Conservation (phyloP, 2,797 vertebrate species). For the Typhlichthys eigenmanni region DNA sequence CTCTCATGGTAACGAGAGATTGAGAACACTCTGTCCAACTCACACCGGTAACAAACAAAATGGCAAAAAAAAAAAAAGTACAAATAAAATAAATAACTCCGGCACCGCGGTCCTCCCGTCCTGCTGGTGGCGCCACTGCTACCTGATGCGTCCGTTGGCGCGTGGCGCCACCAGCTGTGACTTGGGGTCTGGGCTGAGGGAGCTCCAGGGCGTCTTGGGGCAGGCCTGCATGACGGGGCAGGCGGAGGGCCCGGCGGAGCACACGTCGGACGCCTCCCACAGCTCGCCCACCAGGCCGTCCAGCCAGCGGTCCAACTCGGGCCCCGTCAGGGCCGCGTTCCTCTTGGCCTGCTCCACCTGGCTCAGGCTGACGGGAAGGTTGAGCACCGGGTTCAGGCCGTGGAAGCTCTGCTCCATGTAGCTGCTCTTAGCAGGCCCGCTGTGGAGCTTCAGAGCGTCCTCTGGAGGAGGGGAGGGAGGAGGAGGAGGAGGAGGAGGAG, state of each 20-base stretch:
- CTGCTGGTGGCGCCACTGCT: constrained; percentile 80
- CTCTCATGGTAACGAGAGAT: constrained; percentile 34
- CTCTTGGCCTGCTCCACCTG: constrained; percentile 86
- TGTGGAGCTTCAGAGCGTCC: constrained; percentile 86
- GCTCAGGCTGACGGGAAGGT: constrained; percentile 84
- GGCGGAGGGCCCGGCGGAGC: constrained; percentile 80
- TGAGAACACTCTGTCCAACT: constrained; percentile 17
- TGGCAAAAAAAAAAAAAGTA: constrained; percentile 3
- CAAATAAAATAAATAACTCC: constrained; percentile 48
- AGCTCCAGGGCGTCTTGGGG: constrained; percentile 92
- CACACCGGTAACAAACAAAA: constrained; percentile 39
- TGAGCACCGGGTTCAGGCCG: constrained; percentile 92
- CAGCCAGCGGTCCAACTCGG: constrained; percentile 87
- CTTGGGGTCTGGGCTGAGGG: constrained; percentile 95
- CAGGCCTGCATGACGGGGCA: constrained; percentile 93
- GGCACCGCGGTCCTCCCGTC: constrained; percentile 57
- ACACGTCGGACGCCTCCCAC: constrained; percentile 92
- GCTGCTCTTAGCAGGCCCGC: constrained; percentile 87
- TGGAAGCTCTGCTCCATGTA: constrained; percentile 99
- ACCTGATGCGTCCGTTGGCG: constrained; percentile 92
- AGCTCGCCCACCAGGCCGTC: constrained; percentile 84
- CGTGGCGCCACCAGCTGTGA: constrained; percentile 86
- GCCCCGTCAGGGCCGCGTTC: constrained; percentile 82
- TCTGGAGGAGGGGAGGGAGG: constrained; percentile 71
- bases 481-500: too few relatives aligned